Conservation (phyloP, 2,888 invertebrate genomes). For the Ceriagrion tenellum region DNA sequence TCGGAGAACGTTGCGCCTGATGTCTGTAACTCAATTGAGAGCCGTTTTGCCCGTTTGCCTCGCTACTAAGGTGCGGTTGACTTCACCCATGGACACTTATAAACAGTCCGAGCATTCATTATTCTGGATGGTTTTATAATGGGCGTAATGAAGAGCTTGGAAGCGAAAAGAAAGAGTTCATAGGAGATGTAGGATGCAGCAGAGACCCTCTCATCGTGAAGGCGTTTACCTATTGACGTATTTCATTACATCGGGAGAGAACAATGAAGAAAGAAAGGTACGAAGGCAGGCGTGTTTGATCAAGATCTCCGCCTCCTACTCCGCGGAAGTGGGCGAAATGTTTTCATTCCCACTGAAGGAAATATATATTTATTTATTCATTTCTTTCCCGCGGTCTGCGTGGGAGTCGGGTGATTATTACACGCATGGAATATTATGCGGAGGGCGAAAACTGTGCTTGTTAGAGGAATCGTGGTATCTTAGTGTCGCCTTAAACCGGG, state of each 20-base stretch:
- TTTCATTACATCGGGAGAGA: neutral
- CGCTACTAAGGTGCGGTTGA: neutral
- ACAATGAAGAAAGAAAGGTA: neutral
- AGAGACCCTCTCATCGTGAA: neutral
- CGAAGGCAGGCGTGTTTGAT: neutral
- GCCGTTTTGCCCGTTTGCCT: neutral
- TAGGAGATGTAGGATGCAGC: neutral
- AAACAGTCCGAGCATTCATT: neutral
- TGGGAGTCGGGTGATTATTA: neutral
- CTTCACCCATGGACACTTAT: neutral
- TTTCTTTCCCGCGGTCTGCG: neutral
- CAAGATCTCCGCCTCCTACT: neutral
- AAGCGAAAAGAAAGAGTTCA: neutral
- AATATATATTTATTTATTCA: neutral
- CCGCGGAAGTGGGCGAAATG: neutral
- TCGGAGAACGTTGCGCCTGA: no score
- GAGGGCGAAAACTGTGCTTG: neutral
- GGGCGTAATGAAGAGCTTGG: neutral
- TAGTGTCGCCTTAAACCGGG: no score
- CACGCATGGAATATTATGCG: neutral
- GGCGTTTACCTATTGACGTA: neutral
- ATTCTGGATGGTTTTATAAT: neutral
- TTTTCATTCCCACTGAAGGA: neutral
- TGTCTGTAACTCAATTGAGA: no score
- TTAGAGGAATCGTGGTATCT: neutral